Conservation (phyloP, 1,140 invertebrate species). For the Achroia grisella region DNA sequence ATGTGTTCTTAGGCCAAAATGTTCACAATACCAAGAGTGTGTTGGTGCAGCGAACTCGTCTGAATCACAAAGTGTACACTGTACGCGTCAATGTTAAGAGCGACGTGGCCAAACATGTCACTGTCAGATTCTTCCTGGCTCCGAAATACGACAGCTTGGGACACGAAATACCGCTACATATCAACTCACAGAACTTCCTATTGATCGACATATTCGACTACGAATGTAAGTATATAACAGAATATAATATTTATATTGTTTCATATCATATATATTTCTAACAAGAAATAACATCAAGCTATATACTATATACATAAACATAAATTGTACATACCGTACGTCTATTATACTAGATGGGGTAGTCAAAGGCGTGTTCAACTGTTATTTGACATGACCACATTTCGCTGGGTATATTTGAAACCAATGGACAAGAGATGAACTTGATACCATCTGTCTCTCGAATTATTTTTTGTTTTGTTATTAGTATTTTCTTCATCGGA, state of each 20-base stretch:
- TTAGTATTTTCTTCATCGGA: too few species aligned
- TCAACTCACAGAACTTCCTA: conserved; percentile 73
- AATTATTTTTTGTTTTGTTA: too few species aligned
- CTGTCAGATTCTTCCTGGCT: conserved; percentile 80
- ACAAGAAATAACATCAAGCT: too few species aligned
- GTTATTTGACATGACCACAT: too few species aligned
- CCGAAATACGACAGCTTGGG: conserved; percentile 77
- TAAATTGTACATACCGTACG: too few species aligned
- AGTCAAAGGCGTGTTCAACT: too few species aligned
- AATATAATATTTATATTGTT: neutral
- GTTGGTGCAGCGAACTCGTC: conserved; percentile 63
- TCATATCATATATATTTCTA: too few species aligned
- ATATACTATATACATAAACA: too few species aligned
- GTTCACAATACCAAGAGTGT: conserved; percentile 49
- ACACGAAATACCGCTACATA: conserved; percentile 64
- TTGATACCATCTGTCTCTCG: too few species aligned
- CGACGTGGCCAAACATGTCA: conserved; percentile 38
- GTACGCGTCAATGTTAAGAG: conserved; percentile 59
- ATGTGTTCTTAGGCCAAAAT: conserved; percentile 21
- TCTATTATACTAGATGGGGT: too few species aligned
- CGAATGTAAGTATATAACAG: conserved; percentile 38
- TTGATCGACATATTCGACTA: conserved; percentile 69
- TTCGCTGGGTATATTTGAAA: too few species aligned
- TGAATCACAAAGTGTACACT: conserved; percentile 81
- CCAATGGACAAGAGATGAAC: too few species aligned